Evolutionary conservation across 92 coral and sea anemone species (phyloP), one percentile per base, ranked within the genome.

Genomic region (Epizoanthus scotinus): DNA sequence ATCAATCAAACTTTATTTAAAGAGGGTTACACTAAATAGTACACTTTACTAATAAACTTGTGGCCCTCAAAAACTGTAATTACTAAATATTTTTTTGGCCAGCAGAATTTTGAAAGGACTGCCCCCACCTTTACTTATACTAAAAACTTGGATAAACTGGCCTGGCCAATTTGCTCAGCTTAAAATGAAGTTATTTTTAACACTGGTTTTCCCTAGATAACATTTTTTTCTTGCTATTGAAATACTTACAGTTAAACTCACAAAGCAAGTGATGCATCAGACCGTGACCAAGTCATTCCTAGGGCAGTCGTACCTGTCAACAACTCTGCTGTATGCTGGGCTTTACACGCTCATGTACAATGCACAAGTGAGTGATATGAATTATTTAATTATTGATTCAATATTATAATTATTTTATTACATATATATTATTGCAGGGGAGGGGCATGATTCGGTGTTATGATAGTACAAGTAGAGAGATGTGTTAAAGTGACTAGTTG

Each of bases 251-350:
- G 98, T 94, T 10, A 94, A 92, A 69, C 90, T 94, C 49, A 91
- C 98, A 25, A 94, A 94, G 77, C 98, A 94, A 72, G 81, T 91
- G 8, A 79, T 91, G 90, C 98, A 92, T 80, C 93, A 89, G 62
- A 94, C 98, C 6, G 86, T 94, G 0, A 94, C 98, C 26, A 90
- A 87, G 79, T 94, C 94, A 17, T 94, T 94, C 38, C 86, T 94
- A 21, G 94, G 78, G 0, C 98, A 94, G 88, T 90, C 98, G 0
- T 94, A 85, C 50, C 66, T 94, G 50, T 91, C 98, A 3, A 89
- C 95, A 47, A 91, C 87, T 52, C 89, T 94, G 17, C 84, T 94
- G 63, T 94, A 86, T 78, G 95, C 98, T 31, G 98, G 98, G 9
- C 89, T 94, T 12, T 94, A 94, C 74, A 94, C 98, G 14, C 82